Conservation (phyloP, 2,888 invertebrate species). For the Galerucella calmariensis region DNA sequence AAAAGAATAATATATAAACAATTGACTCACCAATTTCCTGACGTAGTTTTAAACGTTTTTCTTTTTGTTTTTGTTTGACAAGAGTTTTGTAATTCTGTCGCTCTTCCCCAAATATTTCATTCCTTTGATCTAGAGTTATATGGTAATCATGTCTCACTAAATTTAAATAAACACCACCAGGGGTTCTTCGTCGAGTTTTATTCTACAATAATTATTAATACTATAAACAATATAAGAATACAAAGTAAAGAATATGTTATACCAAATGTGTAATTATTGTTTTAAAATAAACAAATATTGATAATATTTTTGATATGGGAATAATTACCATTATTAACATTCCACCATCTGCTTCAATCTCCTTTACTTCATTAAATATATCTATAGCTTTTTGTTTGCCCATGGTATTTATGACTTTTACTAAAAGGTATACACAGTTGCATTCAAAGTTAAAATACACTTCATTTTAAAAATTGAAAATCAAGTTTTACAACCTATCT, state of each 20-base stretch:
- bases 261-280: too few relatives aligned
- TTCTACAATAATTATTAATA: slow-evolving; percentile 67
- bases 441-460: neutral
- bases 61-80: slow-evolving; percentile 69
- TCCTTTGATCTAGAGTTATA: slow-evolving; percentile 74
- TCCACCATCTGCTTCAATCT: slow-evolving; percentile 86
- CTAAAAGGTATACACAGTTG: slow-evolving; percentile 65
- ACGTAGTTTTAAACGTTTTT: slow-evolving; percentile 73
- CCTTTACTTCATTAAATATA: slow-evolving; percentile 82
- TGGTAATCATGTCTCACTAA: slow-evolving; percentile 79
- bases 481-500: neutral
- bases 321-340: slow-evolving; percentile 80
- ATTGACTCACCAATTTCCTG: slow-evolving; percentile 65
- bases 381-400: slow-evolving; percentile 80
- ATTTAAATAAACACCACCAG: slow-evolving; percentile 87
- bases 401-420: slow-evolving; percentile 75
- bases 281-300: too few relatives aligned
- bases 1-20: neutral
- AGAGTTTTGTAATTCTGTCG: slow-evolving; percentile 69
- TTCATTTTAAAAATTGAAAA: neutral
- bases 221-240: too few relatives aligned
- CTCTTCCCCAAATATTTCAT: slow-evolving; percentile 77
- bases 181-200: slow-evolving; percentile 82
- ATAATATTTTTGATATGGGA: neutral
- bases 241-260: too few relatives aligned